Conservation (phyloP, 2,797 vertebrate species). For the Myripristis jacobus region DNA sequence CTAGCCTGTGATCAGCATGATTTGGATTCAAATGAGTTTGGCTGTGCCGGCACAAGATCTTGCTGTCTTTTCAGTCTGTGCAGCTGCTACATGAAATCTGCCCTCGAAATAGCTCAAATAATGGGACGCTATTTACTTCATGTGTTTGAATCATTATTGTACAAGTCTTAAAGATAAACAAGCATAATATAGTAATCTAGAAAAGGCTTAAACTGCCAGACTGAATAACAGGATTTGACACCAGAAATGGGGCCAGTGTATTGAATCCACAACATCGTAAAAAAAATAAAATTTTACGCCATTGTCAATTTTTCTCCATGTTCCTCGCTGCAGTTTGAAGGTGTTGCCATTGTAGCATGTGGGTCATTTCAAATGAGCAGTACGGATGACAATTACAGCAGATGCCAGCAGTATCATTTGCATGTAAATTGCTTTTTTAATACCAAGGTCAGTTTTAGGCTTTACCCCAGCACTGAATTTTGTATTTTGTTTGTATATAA, state of each 20-base stretch:
- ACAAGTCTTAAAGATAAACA: conserved; percentile 47
- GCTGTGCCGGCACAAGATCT: conserved; percentile 14
- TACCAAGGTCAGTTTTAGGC: conserved; percentile 57
- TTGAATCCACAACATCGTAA: conserved; percentile 18
- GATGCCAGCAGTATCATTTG: conserved; percentile 77
- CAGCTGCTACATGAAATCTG: conserved; percentile 61
- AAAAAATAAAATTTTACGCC: conserved; percentile 38
- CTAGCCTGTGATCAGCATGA: conserved; percentile 55
- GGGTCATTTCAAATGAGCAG: conserved; percentile 50
- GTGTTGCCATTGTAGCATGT: conserved; percentile 40
- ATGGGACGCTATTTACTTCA: conserved; percentile 25
- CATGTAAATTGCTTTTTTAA: conserved; percentile 75
- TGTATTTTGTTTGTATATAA: conserved; percentile 47
- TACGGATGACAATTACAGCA: conserved; percentile 70
- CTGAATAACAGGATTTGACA: conserved; percentile 27
- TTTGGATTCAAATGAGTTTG: conserved; percentile 61
- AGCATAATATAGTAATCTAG: conserved; percentile 43
- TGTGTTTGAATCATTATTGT: conserved; percentile 26
- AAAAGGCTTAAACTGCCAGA: conserved; percentile 17
- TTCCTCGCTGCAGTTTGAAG: conserved; percentile 50
- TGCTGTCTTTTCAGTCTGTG: conserved; percentile 45
- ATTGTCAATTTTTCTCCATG: not conserved
- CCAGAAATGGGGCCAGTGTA: conserved; percentile 4
- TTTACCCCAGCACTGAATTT: conserved; percentile 51
- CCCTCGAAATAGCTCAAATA: conserved; percentile 49